phyloP scores from a whole-genome alignment of 2,113 vertebrate genomes.

The Poeciliopsis prolifica region DNA sequence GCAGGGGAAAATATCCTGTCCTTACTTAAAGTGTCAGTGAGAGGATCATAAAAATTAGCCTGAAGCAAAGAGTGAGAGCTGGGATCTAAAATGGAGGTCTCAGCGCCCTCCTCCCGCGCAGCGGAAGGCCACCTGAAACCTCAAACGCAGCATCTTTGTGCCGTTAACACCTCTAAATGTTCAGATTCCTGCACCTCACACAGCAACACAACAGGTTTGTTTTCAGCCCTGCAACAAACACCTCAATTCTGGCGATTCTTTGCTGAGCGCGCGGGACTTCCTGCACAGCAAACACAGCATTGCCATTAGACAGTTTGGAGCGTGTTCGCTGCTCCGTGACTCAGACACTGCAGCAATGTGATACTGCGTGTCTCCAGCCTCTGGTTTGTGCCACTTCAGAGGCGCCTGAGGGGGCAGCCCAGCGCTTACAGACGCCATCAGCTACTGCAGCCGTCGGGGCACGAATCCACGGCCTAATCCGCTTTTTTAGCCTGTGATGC shows the following conservation, averaged over 20 bases:
- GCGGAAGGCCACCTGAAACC: conserved; percentile 54
- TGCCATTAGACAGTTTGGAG: conserved; percentile 69
- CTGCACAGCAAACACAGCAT: conserved; percentile 67
- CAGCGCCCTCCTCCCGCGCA: conserved; percentile 39
- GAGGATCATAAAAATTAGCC: conserved; percentile 65
- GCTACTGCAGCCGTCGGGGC: conserved; percentile 36
- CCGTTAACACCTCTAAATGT: conserved; percentile 38
- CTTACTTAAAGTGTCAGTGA: conserved; percentile 61
- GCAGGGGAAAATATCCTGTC: conserved; percentile 18
- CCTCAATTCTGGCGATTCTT: conserved; percentile 37
- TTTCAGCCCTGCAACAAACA: conserved; percentile 23
- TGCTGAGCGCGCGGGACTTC: conserved; percentile 52
- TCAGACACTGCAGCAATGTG: conserved; percentile 74
- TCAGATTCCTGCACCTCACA: conserved; percentile 39
- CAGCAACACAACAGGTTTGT: conserved; percentile 33
- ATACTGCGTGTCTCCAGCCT: conserved; percentile 57
- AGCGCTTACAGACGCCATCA: conserved; percentile 44
- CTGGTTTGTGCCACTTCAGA: conserved; percentile 61
- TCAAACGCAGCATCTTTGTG: conserved; percentile 27
- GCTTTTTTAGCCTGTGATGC: conserved; percentile 50
- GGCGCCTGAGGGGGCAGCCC: conserved; percentile 51
- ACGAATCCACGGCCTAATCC: conserved; percentile 50
- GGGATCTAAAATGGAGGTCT: conserved; percentile 72
- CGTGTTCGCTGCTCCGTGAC: conserved; percentile 69
- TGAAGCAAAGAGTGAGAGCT: conserved; percentile 56